Percentiles rank a stretch among this genome's conserved stretches.
Evolutionary conservation across 92 coral and sea anemone species (phyloP).

Genomic region (Parazoanthus darwini): DNA sequence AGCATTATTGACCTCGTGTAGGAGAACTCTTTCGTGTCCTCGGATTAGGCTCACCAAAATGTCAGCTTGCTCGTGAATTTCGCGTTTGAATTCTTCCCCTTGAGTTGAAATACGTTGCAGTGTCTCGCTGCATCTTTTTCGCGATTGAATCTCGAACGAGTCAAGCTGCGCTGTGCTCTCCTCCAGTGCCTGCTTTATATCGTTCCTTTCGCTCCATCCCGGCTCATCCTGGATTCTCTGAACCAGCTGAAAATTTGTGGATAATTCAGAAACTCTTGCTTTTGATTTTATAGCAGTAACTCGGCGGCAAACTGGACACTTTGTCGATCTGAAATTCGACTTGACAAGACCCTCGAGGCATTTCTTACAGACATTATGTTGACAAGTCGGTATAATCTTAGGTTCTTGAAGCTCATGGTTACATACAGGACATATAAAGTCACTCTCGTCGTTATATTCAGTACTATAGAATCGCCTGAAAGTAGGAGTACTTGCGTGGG

Average conservation of each 20-base stretch:
- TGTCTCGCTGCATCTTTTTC: not conserved
- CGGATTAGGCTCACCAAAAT: constrained; percentile 6
- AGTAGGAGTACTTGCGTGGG: not conserved
- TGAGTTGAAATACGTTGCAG: not conserved
- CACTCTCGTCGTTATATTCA: constrained; percentile 17
- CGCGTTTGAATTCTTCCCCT: constrained; percentile 4
- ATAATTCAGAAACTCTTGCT: not conserved
- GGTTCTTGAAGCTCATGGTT: constrained; percentile 55
- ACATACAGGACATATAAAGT: constrained; percentile 55
- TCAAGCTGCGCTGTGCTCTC: not conserved
- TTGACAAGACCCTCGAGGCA: constrained; percentile 53
- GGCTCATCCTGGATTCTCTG: constrained; percentile 11
- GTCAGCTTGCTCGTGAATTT: constrained; percentile 26
- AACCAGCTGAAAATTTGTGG: not conserved
- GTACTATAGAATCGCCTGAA: constrained; percentile 7
- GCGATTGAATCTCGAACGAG: not conserved
- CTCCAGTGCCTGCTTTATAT: not conserved
- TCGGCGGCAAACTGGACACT: constrained; percentile 31
- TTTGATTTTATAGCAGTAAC: not conserved
- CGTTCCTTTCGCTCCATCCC: constrained; percentile 24
- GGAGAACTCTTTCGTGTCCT: constrained; percentile 5
- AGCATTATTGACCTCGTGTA: constrained; percentile 19
- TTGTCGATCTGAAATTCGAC: constrained; percentile 15
- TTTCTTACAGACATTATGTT: constrained; percentile 49
- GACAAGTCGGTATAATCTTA: constrained; percentile 53